Base-by-base conservation (phyloP, 2,113 vertebrate species). In the Cardinalis cardinalis region DNA sequence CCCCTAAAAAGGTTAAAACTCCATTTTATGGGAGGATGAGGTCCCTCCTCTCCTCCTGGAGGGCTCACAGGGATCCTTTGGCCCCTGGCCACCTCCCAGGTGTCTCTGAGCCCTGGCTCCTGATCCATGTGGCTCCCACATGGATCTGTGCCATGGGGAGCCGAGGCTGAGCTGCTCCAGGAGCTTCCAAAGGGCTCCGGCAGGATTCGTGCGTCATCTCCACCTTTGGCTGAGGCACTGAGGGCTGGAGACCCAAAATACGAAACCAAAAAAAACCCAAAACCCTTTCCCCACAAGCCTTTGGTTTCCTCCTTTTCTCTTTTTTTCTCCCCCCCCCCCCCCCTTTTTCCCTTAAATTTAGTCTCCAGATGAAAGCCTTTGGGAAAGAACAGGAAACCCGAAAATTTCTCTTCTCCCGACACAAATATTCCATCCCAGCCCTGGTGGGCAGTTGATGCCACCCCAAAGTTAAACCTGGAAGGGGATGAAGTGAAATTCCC, bases 401-500 rank as follows among this genome's bases (percentile, higher is more conserved):
- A 20, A 74, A 32, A 72, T 88, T 66, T 94, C 89, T 84, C 68
- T 48, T 89, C 89, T 96, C 72, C 15, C 4, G 68, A 28, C 31
- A 18, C 55, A 94, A 96, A 95, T 80, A 90, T 96, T 76, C 44
- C 86, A 40, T 41, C 84, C 88, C 68, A 66, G 76, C 68, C 73
- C 18, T 23, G 48, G 88, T 87, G 77, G 95, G 94, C 81, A 92
- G 86, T 55, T 44, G 73, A 77, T 93, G 86, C 92, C 92, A 94
- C 81, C 95, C 92, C 78, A 91, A 95, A 90, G 84, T 55, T 72
- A 87, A 87, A 64, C 84, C 95, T 96, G 92, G 94, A 94, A 90
- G 32, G 46, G 72, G 94, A 93, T 94, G 88, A 96, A 97, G 88
- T 72, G 65, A 94, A 95, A 90, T 36, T 63, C 75, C 68, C 80